Evolutionary conservation across 2,888 invertebrate genomes (phyloP).

Genomic region (Ennomos erosarius): DNA sequence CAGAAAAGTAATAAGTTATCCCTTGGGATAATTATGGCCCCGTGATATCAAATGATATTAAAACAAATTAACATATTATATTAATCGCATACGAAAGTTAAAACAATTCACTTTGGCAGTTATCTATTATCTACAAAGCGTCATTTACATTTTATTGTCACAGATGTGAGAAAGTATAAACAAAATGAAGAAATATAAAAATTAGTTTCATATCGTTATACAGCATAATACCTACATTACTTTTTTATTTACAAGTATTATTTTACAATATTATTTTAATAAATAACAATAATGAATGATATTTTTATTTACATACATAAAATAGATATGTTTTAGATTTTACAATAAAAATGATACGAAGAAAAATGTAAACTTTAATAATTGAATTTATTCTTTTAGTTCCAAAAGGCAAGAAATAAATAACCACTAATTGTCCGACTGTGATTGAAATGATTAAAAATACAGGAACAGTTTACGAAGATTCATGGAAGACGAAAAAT

Average conservation of each 20-base stretch:
- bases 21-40: slow-evolving; percentile 25
- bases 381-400: no score
- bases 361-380: neutral
- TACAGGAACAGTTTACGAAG: slow-evolving; percentile 41
- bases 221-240: slow-evolving; percentile 44
- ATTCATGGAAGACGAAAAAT: slow-evolving; percentile 74
- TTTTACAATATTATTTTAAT: slow-evolving; percentile 62
- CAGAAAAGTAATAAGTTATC: slow-evolving; percentile 1
- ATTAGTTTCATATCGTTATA: slow-evolving; percentile 46
- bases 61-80: slow-evolving; percentile 28
- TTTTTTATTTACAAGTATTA: slow-evolving; percentile 63
- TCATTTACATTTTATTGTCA: slow-evolving; percentile 83
- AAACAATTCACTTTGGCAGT: slow-evolving; percentile 67
- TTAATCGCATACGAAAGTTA: slow-evolving; percentile 27
- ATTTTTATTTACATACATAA: slow-evolving; percentile 69
- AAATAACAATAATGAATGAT: slow-evolving; percentile 58
- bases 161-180: slow-evolving; percentile 76
- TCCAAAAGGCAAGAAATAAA: neutral
- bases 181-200: slow-evolving; percentile 53
- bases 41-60: slow-evolving; percentile 24
- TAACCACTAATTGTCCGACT: neutral
- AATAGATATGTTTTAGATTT: slow-evolving; percentile 81
- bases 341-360: slow-evolving; percentile 39
- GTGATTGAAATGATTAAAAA: no score
- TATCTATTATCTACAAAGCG: slow-evolving; percentile 77